Evolutionary conservation across 2,888 invertebrate genomes (phyloP), one percentile per base, ranked within the genome.

Genomic region (Hololepta plana): DNA sequence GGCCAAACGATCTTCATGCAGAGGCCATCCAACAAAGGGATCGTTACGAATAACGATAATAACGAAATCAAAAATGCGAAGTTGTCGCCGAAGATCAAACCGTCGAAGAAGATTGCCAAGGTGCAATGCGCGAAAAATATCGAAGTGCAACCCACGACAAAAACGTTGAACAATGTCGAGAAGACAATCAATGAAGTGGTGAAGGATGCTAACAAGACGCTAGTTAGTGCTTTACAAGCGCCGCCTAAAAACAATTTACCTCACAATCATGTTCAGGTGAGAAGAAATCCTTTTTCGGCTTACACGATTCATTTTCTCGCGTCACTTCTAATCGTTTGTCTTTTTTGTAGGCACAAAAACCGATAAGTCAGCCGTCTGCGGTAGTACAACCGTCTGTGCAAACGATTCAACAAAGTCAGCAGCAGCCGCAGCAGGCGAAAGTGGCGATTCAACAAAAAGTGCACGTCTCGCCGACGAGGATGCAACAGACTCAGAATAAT

Each of bases 1-100:
- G 56, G 56, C 6, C 56, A 55, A 33, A 55, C 55, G 2, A 53
- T 55, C 9, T 55, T 51, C 29, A 54, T 55, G 54, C 54, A 54
- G 32, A 38, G 54, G 14, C 45, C 49, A 20, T 28, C 29, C 13
- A 27, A 23, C 15, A 14, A 27, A 12, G 9, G 11, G 12, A 12
- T 12, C 4, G 11, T 15, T 15, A 22, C 8, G 10, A 9, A 23
- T 8, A 27, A 29, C 14, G 38, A 40, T 12, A 27, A 31, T 29
- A 37, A 35, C 25, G 41, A 41, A 24, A 50, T 47, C 19, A 34
- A 35, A 29, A 31, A 28, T 8, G 32, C 35, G 35, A 52, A 51
- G 35, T 32, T 49, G 15, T 49, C 53, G 11, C 53, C 53, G 3
- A 55, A 53, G 35, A 45, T 45, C 15, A 52, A 51, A 30, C 44